These are phyloP conservation scores for Mormyrops attenuatus DNA, from an alignment of 2,797 vertebrate genomes.

Conservation along the genomic window DNA sequence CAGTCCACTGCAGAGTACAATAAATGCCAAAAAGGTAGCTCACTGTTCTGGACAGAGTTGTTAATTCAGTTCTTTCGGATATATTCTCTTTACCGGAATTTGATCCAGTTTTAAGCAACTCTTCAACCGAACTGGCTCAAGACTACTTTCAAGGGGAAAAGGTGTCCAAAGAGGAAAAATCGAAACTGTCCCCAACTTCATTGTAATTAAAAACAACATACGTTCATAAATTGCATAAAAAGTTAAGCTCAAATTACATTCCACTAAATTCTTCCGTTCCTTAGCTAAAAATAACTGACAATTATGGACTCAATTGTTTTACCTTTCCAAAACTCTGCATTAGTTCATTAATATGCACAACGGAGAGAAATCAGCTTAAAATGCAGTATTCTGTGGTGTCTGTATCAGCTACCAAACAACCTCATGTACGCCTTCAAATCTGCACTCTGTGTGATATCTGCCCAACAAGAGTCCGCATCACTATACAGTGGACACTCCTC, in stretches of 20 bases:
- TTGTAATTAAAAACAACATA: too few relatives aligned
- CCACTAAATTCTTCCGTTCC: not conserved
- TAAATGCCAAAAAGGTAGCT: too few relatives aligned
- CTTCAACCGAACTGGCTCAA: too few relatives aligned
- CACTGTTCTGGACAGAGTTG: too few relatives aligned
- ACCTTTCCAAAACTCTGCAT: not conserved
- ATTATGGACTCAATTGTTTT: not conserved
- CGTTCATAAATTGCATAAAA: too few relatives aligned
- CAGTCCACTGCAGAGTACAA: too few relatives aligned
- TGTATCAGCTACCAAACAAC: not conserved
- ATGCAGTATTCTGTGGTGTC: not conserved
- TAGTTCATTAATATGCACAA: not conserved
- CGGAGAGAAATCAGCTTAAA: not conserved
- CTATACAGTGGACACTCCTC: not conserved
- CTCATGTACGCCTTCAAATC: not conserved
- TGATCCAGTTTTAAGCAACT: too few relatives aligned
- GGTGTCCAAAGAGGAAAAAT: too few relatives aligned
- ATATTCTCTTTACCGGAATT: too few relatives aligned
- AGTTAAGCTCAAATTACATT: not conserved
- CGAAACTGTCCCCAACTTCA: too few relatives aligned
- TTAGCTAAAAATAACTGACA: not conserved
- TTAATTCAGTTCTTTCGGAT: too few relatives aligned
- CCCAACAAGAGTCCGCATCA: not conserved
- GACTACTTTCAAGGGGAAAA: too few relatives aligned
- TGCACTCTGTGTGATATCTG: not conserved